phyloP scores from a whole-genome alignment of 2,888 invertebrate species.

The Cylindroiulus punctatus region DNA sequence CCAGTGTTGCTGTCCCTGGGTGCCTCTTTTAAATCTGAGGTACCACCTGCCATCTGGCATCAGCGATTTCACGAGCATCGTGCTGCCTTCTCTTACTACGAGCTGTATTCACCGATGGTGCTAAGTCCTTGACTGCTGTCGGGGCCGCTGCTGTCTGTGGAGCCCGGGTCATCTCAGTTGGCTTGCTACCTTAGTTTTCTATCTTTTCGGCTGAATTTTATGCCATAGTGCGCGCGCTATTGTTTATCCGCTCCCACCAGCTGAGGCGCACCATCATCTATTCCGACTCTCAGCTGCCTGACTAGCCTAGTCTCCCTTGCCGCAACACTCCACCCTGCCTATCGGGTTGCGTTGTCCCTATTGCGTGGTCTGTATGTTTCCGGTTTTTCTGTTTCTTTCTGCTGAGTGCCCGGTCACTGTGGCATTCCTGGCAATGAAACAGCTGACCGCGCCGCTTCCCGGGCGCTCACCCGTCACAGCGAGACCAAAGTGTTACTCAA shows the following conservation, averaged over 20 bases:
- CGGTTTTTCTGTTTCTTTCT: not conserved
- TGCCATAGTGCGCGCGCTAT: not conserved
- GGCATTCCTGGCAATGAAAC: not conserved
- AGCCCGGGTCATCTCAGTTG: not conserved
- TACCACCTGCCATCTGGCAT: not conserved
- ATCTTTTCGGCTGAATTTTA: not conserved
- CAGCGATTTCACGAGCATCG: not conserved
- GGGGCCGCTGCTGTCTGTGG: not conserved
- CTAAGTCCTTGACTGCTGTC: not conserved
- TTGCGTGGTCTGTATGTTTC: not conserved
- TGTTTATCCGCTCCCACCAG: not conserved
- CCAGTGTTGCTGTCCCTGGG: too few species aligned
- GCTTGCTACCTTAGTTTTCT: not conserved
- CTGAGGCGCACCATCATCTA: not conserved
- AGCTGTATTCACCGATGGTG: not conserved
- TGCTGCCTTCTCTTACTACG: not conserved
- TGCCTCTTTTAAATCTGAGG: not conserved
- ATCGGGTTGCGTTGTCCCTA: not conserved
- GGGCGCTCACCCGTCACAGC: too few species aligned
- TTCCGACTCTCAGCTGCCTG: not conserved
- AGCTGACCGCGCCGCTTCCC: not conserved
- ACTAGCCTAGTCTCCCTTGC: not conserved
- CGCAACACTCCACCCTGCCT: not conserved
- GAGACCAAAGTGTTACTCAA: too few species aligned
- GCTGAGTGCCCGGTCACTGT: not conserved